Conservation (phyloP, 2,888 invertebrate genomes). For the Teinopalpus imperialis region DNA sequence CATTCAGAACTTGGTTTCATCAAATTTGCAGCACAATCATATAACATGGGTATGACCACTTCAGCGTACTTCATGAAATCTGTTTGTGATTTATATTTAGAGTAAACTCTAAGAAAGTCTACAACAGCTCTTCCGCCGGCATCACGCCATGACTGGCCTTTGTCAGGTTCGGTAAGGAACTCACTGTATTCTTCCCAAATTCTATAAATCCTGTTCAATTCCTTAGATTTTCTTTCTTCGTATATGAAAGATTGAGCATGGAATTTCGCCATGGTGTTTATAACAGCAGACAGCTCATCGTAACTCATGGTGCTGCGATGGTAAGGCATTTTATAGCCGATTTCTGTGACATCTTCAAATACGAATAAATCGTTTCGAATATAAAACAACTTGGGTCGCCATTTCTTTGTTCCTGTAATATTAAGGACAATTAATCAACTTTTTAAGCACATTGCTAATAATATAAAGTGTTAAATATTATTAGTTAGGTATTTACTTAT, state of each 20-base stretch:
- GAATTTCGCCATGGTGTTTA: slow-evolving; percentile 69
- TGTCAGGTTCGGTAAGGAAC: slow-evolving; percentile 50
- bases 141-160: slow-evolving; percentile 52
- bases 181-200: slow-evolving; percentile 62
- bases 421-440: background rate
- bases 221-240: slow-evolving; percentile 62
- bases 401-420: slow-evolving; percentile 47
- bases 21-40: slow-evolving; percentile 44
- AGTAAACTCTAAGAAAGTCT: slow-evolving; percentile 57
- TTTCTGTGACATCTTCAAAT: slow-evolving; percentile 60
- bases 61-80: slow-evolving; percentile 46
- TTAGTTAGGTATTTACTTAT: no score
- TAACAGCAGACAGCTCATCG: slow-evolving; percentile 59
- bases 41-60: slow-evolving; percentile 44
- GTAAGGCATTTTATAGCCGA: slow-evolving; percentile 57
- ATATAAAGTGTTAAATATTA: no score
- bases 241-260: slow-evolving; percentile 73
- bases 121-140: slow-evolving; percentile 60
- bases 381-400: slow-evolving; percentile 55
- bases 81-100: slow-evolving; percentile 46
- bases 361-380: slow-evolving; percentile 58
- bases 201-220: slow-evolving; percentile 52
- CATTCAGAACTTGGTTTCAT: slow-evolving; percentile 63
- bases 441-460: no score
- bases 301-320: slow-evolving; percentile 49